Conservation (phyloP, 2,797 vertebrate genomes). For the Propithecus perrieri region DNA sequence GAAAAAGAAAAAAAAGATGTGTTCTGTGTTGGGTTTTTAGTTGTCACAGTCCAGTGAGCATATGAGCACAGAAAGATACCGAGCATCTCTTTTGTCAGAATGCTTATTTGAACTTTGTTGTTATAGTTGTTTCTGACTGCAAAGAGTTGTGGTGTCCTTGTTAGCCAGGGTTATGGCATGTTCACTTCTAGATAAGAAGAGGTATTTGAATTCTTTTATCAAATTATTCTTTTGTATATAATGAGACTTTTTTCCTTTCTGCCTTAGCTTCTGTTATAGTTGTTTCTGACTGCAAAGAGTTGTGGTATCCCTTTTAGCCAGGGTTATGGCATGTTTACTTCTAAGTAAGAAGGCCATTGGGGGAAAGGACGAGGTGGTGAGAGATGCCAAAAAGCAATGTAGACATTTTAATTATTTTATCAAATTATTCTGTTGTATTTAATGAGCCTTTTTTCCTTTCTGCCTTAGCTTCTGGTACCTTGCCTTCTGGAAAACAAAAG, state of each 20-base stretch:
- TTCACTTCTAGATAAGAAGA: not conserved
- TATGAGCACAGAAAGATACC: not conserved
- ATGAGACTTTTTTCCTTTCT: no score
- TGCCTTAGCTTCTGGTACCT: not conserved
- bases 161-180: not conserved
- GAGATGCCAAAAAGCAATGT: not conserved
- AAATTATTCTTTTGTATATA: no score
- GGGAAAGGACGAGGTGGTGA: not conserved
- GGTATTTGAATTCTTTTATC: no score
- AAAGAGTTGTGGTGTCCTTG: not conserved
- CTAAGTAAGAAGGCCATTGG: not conserved
- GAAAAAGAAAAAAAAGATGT: not conserved
- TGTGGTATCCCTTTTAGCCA: not conserved
- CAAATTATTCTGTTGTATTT: not conserved
- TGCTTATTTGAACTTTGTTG: not conserved
- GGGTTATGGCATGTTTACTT: not conserved
- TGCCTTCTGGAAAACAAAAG: not conserved
- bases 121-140: not conserved
- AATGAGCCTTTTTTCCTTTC: not conserved
- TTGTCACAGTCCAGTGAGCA: not conserved
- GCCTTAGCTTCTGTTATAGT: not conserved
- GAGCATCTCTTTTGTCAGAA: not conserved
- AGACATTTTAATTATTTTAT: not conserved
- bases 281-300: not conserved
- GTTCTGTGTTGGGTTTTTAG: not conserved